Evolutionary conservation across 2,797 vertebrate genomes (phyloP), one percentile per base, ranked within the genome.

Genomic region (Erethizon dorsatum): DNA sequence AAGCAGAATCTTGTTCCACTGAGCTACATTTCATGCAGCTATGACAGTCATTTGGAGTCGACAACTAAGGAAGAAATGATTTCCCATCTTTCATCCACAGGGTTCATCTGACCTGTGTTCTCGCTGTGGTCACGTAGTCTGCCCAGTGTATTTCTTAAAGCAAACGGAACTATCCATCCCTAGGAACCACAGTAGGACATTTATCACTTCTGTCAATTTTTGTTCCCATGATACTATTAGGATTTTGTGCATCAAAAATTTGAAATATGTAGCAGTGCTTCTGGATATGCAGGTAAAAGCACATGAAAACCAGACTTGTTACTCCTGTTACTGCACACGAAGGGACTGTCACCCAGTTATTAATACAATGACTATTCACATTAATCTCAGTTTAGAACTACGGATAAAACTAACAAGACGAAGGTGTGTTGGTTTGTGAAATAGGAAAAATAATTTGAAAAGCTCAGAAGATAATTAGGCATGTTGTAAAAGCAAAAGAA

Each of bases 401-500:
- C 8, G 33, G 52, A 63, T 26, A 71, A 65, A 56, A 67, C 12
- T 67, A 57, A 52, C 80, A 61, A 90, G 61, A 79, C 65, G n/a
- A 24, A 47, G 0, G 3, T 54, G 8, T 56, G 54, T 50, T 7
- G 6, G 11, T 59, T 9, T 54, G 41, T 83, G 59, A 85, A 92
- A 71, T 0, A 84, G 59, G 71, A 50, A 45, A 82, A 86, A 56
- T 18, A 94, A 56, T 50, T 71, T 24, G n/a, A 78, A 91, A 92
- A 88, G 41, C 24, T 41, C 75, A 45, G 37, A 83, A 91, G 61
- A 37, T 56, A 88, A 47, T 67, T 91, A 20, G 45, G 45, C 54
- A 89, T 75, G 65, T 71, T 92, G 92, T 28, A n/a, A 80, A 97
- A 80, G 41, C 9, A 59, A 78, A 73, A 45, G 54, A 82, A 50